Base-by-base conservation (phyloP, 2,797 vertebrate species). In the Megaceryle alcyon region DNA sequence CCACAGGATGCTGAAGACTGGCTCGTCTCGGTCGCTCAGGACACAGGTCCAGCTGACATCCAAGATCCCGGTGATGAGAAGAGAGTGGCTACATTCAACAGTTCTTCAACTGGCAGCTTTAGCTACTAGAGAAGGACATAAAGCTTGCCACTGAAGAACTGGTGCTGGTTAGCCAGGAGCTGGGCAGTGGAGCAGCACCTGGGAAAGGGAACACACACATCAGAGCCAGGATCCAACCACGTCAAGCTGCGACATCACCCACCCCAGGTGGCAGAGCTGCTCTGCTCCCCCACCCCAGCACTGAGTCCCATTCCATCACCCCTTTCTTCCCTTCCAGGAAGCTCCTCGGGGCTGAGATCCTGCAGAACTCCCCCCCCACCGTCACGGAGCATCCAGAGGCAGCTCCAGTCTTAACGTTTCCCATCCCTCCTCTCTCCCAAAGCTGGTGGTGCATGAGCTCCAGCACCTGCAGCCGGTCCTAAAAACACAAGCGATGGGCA, bases 21-120 rank as follows among this genome's bases (percentile, higher is more conserved):
- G 78, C 75, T 85, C 44, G 4, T 92, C 63, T n/a, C 1, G 0
- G 64, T 44, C 0, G 1, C 65, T 63, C 11, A 0, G n/a, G 71
- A 71, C 39, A 13, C 1, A 1, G 41, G 23, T 86, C 65, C 12
- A 6, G 86, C 53, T 16, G 69, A 25, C 18, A 28, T 87, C 69
- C 82, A 41, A 43, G 46, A 29, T 54, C 19, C n/a, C 65, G 0
- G 46, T 10, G 89, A 84, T 0, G 3, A 94, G 98, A 97, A 94
- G 98, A 98, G 98, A 98, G 98, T 98, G 97, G 99, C 99, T 98
- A 98, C 99, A 98, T 98, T 99, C 99, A 99, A 99, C 99, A 99
- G 99, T 99, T 99, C 99, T 99, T 99, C 99, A 99, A 99, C 99
- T 99, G 99, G 99, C 99, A 99, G 99, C 99, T 99, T 99, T 99